phyloP scores from a whole-genome alignment of 1,140 invertebrate genomes.

The Ostrea edulis region DNA sequence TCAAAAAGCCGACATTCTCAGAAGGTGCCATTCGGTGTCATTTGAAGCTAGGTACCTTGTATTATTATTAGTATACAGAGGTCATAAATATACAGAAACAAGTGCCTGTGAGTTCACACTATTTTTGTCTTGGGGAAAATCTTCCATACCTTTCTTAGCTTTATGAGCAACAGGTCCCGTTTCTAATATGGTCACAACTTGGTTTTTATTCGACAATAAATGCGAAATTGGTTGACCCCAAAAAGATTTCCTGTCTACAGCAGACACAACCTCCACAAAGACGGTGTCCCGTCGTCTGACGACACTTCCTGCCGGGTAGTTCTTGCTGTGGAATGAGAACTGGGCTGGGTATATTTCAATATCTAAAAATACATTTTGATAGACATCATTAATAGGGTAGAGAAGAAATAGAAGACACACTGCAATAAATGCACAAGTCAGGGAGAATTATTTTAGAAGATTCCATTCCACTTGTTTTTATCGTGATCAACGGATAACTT shows the following conservation, averaged over 20 bases:
- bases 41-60: too few relatives aligned
- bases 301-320: not conserved
- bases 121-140: too few relatives aligned
- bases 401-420: too few relatives aligned
- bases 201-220: not conserved
- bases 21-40: too few relatives aligned
- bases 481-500: too few relatives aligned
- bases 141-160: not conserved
- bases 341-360: not conserved
- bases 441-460: too few relatives aligned
- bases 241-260: not conserved
- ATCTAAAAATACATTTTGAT: not conserved
- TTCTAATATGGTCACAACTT: not conserved
- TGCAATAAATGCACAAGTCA: too few relatives aligned
- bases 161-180: not conserved
- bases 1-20: too few relatives aligned
- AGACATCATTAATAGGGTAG: not conserved
- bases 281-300: not conserved
- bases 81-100: too few relatives aligned
- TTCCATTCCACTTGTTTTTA: not conserved
- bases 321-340: conserved; percentile 25
- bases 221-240: conserved; percentile 22
- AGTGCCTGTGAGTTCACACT: too few relatives aligned
- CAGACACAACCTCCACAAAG: not conserved
- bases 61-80: too few relatives aligned